phyloP scores from a whole-genome alignment of 1,140 invertebrate genomes.

The Agraylea sexmaculata region DNA sequence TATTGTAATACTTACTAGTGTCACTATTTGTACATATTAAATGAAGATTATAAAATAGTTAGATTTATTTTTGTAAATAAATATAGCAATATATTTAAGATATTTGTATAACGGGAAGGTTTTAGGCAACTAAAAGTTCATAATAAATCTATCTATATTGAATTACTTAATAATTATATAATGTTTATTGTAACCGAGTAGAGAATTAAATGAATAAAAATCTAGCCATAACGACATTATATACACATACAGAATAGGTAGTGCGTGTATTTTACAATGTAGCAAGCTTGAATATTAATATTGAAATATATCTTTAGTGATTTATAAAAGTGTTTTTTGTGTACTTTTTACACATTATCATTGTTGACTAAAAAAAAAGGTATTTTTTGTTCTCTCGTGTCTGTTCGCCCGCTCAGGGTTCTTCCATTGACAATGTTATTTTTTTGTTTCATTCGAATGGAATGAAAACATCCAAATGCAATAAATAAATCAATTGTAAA shows the following conservation, averaged over 20 bases:
- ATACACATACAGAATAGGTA: slow-evolving; percentile 9
- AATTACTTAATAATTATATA: slow-evolving; percentile 19
- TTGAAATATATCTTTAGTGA: slow-evolving; percentile 6
- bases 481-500: too few species aligned
- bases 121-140: slow-evolving; percentile 20
- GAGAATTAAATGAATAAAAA: slow-evolving; percentile 9
- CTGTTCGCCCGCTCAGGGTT: too few species aligned
- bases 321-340: slow-evolving; percentile 3
- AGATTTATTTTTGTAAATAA: slow-evolving; percentile 23
- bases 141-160: too few species aligned
- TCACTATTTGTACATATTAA: too few species aligned
- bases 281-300: slow-evolving; percentile 13
- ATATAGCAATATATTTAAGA: slow-evolving; percentile 18
- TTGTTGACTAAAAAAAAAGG: slow-evolving; percentile 2
- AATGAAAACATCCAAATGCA: too few species aligned
- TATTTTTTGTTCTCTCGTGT: too few species aligned
- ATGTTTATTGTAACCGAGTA: slow-evolving; percentile 10
- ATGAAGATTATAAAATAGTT: slow-evolving; percentile 15
- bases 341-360: slow-evolving; percentile 2
- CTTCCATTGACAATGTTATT: too few species aligned
- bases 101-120: slow-evolving; percentile 20
- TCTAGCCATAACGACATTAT: slow-evolving; percentile 18
- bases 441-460: too few species aligned
- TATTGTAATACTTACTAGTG: too few species aligned
- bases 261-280: slow-evolving; percentile 12